Evolutionary conservation across 2,113 vertebrate species (phyloP), one percentile per base, ranked within the genome.

Genomic region (Myrmecophaga tridactyla): DNA sequence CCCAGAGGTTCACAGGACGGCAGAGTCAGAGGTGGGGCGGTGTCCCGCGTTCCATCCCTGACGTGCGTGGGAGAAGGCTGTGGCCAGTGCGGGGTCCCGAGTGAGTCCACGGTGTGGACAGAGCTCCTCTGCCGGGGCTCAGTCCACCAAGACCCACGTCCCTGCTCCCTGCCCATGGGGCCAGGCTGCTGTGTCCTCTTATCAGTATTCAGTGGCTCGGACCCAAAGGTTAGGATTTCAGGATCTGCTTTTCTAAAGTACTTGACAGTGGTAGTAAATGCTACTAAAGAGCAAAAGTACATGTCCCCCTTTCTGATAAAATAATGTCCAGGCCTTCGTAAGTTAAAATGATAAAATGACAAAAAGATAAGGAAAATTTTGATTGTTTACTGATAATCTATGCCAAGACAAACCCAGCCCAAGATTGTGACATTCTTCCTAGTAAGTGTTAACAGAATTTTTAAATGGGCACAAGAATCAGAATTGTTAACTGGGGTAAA

Each of bases 351-450:
- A 73, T 4, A 41, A 58, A 80, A 78, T 87, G 76, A 75, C 86
- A 70, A 53, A 25, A 34, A n/a, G 34, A 48, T 39, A 85, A 89
- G 85, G 90, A 53, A 31, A 36, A 13, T 25, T 92, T 92, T 34
- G 36, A 6, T 83, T 70, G 29, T 75, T 48, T 75, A 83, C 60
- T 53, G 20, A 18, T 72, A 18, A 0, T 58, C 27, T 75, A 63
- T 69, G 48, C 72, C 36, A 95, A 77, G 60, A 56, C 76, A 75
- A 86, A 86, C 51, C 31, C 34, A 89, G 27, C 36, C 43, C 29
- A 36, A 83, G 63, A 89, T 56, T 70, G 23, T 92, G 89, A 85
- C 76, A 48, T 65, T 80, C 90, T 96, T 96, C 86, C 81, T 34
- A 18, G 84, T 70, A 60, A n/a, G 60, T 58, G 90, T 84, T 73